Base-by-base conservation (phyloP, 2,113 vertebrate genomes). In the Hassar affinis region DNA sequence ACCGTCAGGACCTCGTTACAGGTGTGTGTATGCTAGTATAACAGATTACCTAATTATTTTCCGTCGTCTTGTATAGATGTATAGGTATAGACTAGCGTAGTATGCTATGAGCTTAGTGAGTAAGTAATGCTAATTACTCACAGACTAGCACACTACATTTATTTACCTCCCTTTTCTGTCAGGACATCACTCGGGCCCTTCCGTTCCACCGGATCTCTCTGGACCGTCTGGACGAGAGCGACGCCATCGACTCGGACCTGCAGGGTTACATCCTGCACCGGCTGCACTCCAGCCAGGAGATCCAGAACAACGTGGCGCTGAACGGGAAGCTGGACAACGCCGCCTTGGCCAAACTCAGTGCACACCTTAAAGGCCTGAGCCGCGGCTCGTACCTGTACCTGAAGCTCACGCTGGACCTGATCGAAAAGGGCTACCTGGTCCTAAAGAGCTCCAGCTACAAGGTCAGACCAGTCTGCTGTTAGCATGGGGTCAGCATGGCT, bases 391-490 rank as follows among this genome's bases (percentile, higher is more conserved):
- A 96, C 72, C 90, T 97, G 2, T 97, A 96, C 89, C 93, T 97
- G 85, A 96, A 96, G 90, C 95, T 97, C 81, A 96, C 96, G 49
- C 95, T 97, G 87, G 96, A 97, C 93, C 95, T 97, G 85, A 96
- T 97, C 90, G 95, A 97, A 87, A 96, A 97, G 92, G 96, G 96
- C 86, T 96, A 96, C 86, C 90, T 97, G 87, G 96, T 97, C 10
- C 92, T 97, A 69, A 97, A 97, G 92, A 97, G 96, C 89, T 97
- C 96, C 92, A 96, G 96, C 91, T 97, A 96, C 90, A 97, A 97
- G 92, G 88, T 87, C 20, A 74, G n/a, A 10, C 45, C 12, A 33
- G 18, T 45, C 6, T 51, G 15, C 6, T 2, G 49, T 56, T 1
- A 22, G 47, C 14, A 27, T 47, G 2, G 20, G 2, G 49, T 56